phyloP scores from a whole-genome alignment of 2,113 vertebrate species.

The Oreochromis spilurus region DNA sequence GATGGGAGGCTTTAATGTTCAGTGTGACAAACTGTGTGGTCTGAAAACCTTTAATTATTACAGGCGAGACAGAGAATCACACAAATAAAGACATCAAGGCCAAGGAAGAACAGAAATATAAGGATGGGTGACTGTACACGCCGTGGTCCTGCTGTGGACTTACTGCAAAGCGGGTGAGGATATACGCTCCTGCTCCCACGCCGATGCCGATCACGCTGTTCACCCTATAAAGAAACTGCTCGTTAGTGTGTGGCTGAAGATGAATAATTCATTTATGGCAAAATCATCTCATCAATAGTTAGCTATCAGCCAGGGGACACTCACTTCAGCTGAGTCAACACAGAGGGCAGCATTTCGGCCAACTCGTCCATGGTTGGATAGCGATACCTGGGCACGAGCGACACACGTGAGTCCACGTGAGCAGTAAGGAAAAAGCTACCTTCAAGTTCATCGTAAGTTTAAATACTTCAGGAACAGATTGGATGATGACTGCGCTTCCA shows the following conservation, averaged over 20 bases:
- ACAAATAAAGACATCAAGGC: not conserved
- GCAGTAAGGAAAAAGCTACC: not conserved
- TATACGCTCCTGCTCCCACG: conserved; percentile 74
- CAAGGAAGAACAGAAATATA: not conserved
- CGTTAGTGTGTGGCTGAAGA: not conserved
- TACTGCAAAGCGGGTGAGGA: conserved; percentile 72
- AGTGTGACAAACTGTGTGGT: not conserved
- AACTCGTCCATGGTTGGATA: conserved; percentile 94
- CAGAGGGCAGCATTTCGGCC: conserved; percentile 90
- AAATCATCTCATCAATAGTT: not conserved
- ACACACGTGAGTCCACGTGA: not conserved
- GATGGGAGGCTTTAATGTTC: not conserved
- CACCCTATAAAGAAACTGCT: conserved; percentile 49
- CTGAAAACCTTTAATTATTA: not conserved
- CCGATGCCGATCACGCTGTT: conserved; percentile 74
- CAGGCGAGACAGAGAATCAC: not conserved
- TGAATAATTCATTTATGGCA: not conserved
- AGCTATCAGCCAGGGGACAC: conserved; percentile 19
- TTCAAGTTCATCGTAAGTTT: not conserved
- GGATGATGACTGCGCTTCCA: not conserved
- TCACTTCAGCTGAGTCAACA: conserved; percentile 89
- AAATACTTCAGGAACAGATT: not conserved
- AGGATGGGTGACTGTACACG: not conserved
- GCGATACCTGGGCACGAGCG: conserved; percentile 77
- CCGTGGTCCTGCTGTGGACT: conserved; percentile 27